These are phyloP conservation scores for Patella depressa DNA, from an alignment of 2,888 invertebrate species.

Conservation along the genomic window DNA sequence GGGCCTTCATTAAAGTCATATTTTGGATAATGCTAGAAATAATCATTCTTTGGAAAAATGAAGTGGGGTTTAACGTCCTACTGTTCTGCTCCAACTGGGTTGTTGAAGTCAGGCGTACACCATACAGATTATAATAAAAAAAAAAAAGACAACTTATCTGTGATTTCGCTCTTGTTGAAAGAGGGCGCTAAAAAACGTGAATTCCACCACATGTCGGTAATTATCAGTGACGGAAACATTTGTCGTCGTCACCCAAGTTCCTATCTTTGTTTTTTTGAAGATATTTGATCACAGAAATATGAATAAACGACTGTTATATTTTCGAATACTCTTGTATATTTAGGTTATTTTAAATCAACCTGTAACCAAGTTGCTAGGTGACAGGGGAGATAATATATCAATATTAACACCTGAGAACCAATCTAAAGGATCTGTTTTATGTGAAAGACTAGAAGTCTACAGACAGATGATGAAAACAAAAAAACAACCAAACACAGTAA, in stretches of 20 bases:
- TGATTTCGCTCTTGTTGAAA: background rate
- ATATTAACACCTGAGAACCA: background rate
- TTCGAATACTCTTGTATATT: background rate
- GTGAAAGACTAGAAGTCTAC: conserved; percentile 1
- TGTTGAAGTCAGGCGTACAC: too few species aligned
- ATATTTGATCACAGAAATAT: background rate
- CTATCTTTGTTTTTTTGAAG: background rate
- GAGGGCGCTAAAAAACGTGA: background rate
- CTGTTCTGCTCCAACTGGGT: too few species aligned
- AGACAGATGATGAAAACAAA: background rate
- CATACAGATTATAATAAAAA: too few species aligned
- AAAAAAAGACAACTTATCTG: too few species aligned
- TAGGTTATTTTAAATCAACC: conserved; percentile 52
- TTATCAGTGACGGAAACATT: too few species aligned
- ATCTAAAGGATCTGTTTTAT: background rate
- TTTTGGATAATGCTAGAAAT: too few species aligned
- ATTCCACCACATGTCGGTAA: background rate
- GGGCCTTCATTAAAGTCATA: too few species aligned
- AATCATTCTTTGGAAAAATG: too few species aligned
- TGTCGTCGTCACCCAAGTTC: background rate
- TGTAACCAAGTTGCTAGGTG: conserved; percentile 18
- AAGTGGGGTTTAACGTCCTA: too few species aligned
- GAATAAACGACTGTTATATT: too few species aligned
- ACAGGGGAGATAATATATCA: conserved; percentile 15
- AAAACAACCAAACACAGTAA: background rate